Base-by-base conservation (phyloP, 2,888 invertebrate genomes). In the Doris montereyensis region DNA sequence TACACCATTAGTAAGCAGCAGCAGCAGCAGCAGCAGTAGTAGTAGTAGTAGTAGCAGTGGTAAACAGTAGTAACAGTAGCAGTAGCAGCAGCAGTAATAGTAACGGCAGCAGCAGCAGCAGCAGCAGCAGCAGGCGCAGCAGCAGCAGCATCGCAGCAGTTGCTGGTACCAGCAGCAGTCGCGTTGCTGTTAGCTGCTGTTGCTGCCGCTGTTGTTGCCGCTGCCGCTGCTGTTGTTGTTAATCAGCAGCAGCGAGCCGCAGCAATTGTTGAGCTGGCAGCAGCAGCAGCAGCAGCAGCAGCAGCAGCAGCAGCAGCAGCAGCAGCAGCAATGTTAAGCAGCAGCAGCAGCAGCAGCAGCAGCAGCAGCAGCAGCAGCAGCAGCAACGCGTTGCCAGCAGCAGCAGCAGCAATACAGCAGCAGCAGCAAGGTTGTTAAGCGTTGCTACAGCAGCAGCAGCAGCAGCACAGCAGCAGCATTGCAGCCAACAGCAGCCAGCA, bases 261-360 rank as follows among this genome's bases (percentile, higher is more conserved):
- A 60, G 34, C 17, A 24, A 2, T 2, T n/a, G 60, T 30, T 30
- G 32, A 5, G 21, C 3, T 21, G 62, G 75, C 32, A 62, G 62
- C 21, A 75, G 62, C 32, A 75, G 62, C 24, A 75, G 62, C 62
- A 75, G 62, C 34, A 62, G 60, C 21, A 62, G 62, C 24, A 75
- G 62, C 26, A 60, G 62, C 28, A 62, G 62, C 26, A 72, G 72
- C 21, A 41, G 41, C 4, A 26, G 21, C 24, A 26, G 26, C 24
- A 72, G 13, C 35, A 72, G 72, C 3, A 41, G 26, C 10, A 35
- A 41, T 26, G 21, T 34, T 26, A 41, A 41, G 21, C 72, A 72
- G 72, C 35, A 58, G 57, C 26, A 73, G 58, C 30, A 60, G 34
- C 17, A 24, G 13, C 10, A 32, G 60, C n/a, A 60, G 32, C 30